phyloP scores from a whole-genome alignment of 1,140 invertebrate species.

The Tetragnatha versicolor region DNA sequence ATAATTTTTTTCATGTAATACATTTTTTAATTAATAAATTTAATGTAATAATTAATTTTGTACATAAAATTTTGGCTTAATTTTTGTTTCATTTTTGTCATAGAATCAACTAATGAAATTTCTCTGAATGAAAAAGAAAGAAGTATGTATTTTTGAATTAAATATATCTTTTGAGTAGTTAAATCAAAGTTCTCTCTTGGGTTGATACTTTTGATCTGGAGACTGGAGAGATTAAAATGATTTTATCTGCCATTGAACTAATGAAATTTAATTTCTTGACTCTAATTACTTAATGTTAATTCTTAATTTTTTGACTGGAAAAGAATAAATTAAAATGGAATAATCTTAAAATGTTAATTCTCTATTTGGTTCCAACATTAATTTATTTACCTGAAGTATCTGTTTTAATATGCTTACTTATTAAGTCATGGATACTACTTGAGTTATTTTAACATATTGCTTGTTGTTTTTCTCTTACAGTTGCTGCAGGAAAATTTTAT shows the following conservation, averaged over 20 bases:
- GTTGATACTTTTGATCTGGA: no score
- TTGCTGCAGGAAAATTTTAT: constrained; percentile 66
- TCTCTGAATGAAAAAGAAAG: not conserved
- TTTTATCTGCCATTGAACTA: no score
- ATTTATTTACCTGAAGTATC: not conserved
- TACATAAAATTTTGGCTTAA: no score
- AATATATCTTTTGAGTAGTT: not conserved
- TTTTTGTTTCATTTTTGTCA: not conserved
- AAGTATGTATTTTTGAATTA: not conserved
- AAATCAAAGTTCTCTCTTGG: not conserved
- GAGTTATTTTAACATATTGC: not conserved
- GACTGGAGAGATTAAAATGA: no score
- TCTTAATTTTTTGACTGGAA: no score
- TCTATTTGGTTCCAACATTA: not conserved
- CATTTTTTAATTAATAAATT: no score
- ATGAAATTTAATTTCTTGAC: no score
- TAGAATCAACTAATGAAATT: not conserved
- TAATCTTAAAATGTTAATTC: not conserved
- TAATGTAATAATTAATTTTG: no score
- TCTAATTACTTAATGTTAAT: no score
- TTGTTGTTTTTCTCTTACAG: not conserved
- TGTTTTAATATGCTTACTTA: not conserved
- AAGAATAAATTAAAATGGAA: not conserved
- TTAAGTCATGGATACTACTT: not conserved
- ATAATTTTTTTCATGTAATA: no score